Percentiles rank a stretch among this genome's conserved stretches.
Conservation (phyloP, 1,140 invertebrate species). For the Metopolophium dirhodum region DNA sequence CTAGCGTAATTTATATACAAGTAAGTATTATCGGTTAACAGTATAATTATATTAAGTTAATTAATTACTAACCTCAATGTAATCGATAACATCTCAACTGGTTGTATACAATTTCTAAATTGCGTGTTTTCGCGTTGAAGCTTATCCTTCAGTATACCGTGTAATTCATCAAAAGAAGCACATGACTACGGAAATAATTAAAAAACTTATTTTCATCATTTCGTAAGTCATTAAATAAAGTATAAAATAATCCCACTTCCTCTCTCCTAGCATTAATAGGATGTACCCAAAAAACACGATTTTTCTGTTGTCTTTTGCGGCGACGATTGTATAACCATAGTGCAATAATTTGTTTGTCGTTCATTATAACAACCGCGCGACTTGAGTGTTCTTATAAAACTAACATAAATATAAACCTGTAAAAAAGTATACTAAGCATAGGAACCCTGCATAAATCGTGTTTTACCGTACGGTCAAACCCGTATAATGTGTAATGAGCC, state of each 20-base stretch:
- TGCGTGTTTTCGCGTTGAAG: conserved; percentile 43
- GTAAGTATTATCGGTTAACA: neutral
- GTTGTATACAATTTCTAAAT: conserved; percentile 47
- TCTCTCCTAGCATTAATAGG: conserved; percentile 40
- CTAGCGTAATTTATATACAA: conserved; percentile 30
- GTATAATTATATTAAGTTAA: conserved; percentile 30
- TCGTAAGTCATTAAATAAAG: conserved; percentile 47
- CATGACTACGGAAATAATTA: conserved; percentile 48
- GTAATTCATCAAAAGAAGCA: conserved; percentile 38
- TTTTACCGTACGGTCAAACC: conserved; percentile 30
- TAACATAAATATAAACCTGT: no score
- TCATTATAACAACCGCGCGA: conserved; percentile 26
- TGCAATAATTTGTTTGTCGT: conserved; percentile 41
- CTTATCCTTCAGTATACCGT: conserved; percentile 16
- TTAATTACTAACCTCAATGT: conserved; percentile 44
- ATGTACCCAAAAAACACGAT: conserved; percentile 47
- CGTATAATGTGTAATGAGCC: neutral
- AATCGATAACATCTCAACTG: conserved; percentile 43
- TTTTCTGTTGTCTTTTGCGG: conserved; percentile 49
- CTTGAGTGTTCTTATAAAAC: conserved; percentile 39
- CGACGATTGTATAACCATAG: conserved; percentile 39
- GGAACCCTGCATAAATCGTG: neutral
- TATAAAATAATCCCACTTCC: conserved; percentile 41
- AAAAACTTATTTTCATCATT: conserved; percentile 52
- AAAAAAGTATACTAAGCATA: conserved; percentile 10